Conservation (phyloP, 2,797 vertebrate genomes). For the Lepus townsendii region DNA sequence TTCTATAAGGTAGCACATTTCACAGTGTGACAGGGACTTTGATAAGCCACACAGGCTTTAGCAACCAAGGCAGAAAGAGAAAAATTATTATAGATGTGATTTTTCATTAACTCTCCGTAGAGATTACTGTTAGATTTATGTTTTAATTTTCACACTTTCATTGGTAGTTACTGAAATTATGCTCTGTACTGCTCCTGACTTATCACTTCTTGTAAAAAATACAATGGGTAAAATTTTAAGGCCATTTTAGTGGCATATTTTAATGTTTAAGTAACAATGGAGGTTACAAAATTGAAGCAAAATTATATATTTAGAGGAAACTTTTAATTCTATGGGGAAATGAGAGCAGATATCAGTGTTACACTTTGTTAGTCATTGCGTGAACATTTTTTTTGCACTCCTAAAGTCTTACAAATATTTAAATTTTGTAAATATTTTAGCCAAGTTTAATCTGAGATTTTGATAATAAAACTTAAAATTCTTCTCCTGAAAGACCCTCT, state of each 20-base stretch:
- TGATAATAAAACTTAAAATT: conserved; percentile 33
- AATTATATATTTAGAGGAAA: neutral
- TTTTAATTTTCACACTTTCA: conserved; percentile 60
- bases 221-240: conserved; percentile 51
- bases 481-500: neutral
- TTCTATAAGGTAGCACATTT: neutral
- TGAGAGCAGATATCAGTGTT: neutral
- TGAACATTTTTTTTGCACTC: conserved; percentile 12
- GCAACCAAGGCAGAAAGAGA: conserved; percentile 25
- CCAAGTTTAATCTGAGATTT: conserved; percentile 1
- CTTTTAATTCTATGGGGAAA: conserved; percentile 24
- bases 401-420: conserved; percentile 50
- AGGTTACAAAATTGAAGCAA: conserved; percentile 30
- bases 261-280: conserved; percentile 42
- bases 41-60: conserved; percentile 42
- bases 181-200: conserved; percentile 17
- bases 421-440: conserved; percentile 42
- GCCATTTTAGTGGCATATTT: conserved; percentile 53
- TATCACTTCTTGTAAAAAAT: conserved; percentile 46
- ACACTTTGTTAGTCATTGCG: neutral
- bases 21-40: conserved; percentile 39
- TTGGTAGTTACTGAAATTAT: conserved; percentile 62
- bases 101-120: conserved; percentile 36
- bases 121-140: neutral
- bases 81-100: conserved; percentile 25